These are phyloP conservation scores for Hepsetus odoe DNA, from an alignment of 2,113 vertebrate species.

Conservation along the genomic window DNA sequence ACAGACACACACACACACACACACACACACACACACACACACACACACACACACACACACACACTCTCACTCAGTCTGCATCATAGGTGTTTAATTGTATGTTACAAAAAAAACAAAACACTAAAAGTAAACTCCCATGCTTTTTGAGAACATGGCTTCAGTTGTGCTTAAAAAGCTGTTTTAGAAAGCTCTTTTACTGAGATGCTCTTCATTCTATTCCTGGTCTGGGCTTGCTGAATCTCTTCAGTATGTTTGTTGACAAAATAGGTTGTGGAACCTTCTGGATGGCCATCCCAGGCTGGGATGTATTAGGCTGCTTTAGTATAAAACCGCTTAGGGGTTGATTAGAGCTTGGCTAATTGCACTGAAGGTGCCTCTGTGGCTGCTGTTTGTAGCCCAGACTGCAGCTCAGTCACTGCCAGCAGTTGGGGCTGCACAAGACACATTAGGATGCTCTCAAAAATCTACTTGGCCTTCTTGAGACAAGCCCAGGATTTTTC, in stretches of 20 bases:
- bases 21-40: background rate
- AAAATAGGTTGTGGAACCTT: background rate
- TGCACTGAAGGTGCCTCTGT: constrained; percentile 12
- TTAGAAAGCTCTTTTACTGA: background rate
- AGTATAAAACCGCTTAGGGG: constrained; percentile 30
- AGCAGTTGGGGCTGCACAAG: background rate
- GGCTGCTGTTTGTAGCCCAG: constrained; percentile 18
- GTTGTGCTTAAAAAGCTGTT: background rate
- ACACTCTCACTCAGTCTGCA: background rate
- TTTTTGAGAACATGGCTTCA: constrained; percentile 4
- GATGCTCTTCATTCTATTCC: background rate
- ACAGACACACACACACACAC: too few relatives aligned
- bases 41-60: constrained; percentile 17
- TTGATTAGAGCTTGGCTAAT: constrained; percentile 38
- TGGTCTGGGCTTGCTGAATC: background rate
- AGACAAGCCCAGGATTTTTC: background rate
- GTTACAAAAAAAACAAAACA: too few relatives aligned
- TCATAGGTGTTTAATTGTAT: too few relatives aligned
- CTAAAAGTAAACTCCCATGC: too few relatives aligned
- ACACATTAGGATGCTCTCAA: background rate
- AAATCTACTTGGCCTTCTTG: background rate
- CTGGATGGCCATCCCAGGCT: background rate
- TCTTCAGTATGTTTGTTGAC: background rate
- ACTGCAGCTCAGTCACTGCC: constrained; percentile 3
- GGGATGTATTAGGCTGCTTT: constrained; percentile 17